Conservation (phyloP, 1,140 invertebrate genomes). For the Tetragonula clypearis region DNA sequence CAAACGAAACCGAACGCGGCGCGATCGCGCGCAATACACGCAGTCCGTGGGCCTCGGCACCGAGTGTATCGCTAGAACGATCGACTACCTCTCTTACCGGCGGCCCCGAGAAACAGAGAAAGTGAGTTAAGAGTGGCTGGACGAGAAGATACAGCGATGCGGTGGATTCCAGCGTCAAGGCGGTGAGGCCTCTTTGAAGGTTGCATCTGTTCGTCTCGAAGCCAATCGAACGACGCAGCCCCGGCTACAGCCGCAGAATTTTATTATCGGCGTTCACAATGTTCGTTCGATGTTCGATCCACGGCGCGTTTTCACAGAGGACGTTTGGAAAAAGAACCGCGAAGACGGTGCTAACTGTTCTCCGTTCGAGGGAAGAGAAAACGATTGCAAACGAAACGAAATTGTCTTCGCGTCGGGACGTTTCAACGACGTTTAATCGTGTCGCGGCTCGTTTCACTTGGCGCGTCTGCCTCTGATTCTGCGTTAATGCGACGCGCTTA, state of each 20-base stretch:
- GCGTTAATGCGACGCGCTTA: background rate
- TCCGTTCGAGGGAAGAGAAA: too few relatives aligned
- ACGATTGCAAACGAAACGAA: background rate
- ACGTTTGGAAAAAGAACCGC: too few relatives aligned
- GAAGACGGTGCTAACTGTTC: background rate
- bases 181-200: constrained; percentile 51
- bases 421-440: constrained; percentile 1
- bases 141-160: constrained; percentile 48
- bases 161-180: constrained; percentile 47
- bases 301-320: background rate
- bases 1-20: constrained; percentile 61
- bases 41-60: background rate
- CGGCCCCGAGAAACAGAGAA: constrained; percentile 38
- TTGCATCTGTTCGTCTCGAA: constrained; percentile 33
- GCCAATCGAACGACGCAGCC: background rate
- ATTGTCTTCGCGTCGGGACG: background rate
- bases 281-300: background rate
- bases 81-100: constrained; percentile 56
- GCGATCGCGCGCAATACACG: constrained; percentile 53
- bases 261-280: constrained; percentile 19
- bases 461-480: background rate
- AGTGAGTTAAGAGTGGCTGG: constrained; percentile 28
- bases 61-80: constrained; percentile 60
- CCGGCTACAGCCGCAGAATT: constrained; percentile 2
- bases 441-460: background rate